Percentiles rank a stretch among this genome's conserved stretches.
phyloP scores from a whole-genome alignment of 2,888 invertebrate genomes.

The Leptura quadrifasciata region DNA sequence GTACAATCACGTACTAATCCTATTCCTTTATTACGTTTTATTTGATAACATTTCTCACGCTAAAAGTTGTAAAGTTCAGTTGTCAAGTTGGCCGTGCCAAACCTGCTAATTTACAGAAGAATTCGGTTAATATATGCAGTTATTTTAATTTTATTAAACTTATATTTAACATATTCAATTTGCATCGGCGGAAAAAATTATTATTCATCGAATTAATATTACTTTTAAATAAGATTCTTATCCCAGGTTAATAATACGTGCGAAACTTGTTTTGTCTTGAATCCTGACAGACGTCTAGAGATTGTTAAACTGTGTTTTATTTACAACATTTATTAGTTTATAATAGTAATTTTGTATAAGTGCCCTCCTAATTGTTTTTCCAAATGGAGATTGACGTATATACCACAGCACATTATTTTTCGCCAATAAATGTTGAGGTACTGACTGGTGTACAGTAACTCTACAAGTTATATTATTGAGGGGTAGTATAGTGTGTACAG shows the following conservation, averaged over 20 bases:
- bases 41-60: not conserved
- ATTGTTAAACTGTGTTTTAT: not conserved
- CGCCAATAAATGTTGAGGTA: too few relatives aligned
- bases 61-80: not conserved
- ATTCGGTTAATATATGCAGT: not conserved
- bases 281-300: too few relatives aligned
- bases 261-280: not conserved
- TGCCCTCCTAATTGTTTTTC: too few relatives aligned
- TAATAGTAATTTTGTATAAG: not conserved
- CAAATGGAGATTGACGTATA: too few relatives aligned
- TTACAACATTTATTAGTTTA: not conserved
- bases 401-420: too few relatives aligned
- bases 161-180: not conserved
- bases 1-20: not conserved
- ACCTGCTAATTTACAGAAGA: conserved; percentile 1
- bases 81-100: not conserved
- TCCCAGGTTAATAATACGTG: not conserved
- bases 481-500: too few relatives aligned
- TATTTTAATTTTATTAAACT: not conserved
- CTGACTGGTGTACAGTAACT: too few relatives aligned
- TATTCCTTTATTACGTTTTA: not conserved
- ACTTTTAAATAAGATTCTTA: not conserved
- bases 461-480: too few relatives aligned
- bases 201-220: not conserved
- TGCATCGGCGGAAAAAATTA: not conserved